These are phyloP conservation scores for Potamilus streckersoni DNA, from an alignment of 1,140 invertebrate species.

Conservation along the genomic window DNA sequence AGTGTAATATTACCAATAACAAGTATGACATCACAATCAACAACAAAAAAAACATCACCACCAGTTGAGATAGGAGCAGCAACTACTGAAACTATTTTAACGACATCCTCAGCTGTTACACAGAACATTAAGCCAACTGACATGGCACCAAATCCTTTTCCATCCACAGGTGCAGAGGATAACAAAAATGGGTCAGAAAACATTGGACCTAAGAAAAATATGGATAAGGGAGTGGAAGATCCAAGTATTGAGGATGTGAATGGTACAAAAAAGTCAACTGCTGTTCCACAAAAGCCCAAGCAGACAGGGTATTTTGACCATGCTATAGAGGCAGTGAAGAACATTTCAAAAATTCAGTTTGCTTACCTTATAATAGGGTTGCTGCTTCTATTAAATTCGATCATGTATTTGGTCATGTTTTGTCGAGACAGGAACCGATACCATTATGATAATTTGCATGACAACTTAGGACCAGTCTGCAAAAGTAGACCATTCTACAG, in stretches of 20 bases:
- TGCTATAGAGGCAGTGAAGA: constrained; percentile 37
- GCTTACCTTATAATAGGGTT: constrained; percentile 68
- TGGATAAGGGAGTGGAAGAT: too few relatives aligned
- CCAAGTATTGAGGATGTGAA: too few relatives aligned
- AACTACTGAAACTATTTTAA: constrained; percentile 19
- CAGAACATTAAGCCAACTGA: too few relatives aligned
- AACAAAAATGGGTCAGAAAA: too few relatives aligned
- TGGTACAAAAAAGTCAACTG: background rate
- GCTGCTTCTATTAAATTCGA: constrained; percentile 65
- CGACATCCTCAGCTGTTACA: too few relatives aligned
- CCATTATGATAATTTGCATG: background rate
- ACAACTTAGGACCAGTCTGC: constrained; percentile 37
- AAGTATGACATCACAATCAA: constrained; percentile 5
- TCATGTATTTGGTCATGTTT: constrained; percentile 67
- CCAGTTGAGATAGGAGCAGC: constrained; percentile 9
- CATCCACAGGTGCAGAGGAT: too few relatives aligned
- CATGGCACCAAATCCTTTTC: too few relatives aligned
- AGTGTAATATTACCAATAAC: constrained; percentile 8
- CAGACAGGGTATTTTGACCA: constrained; percentile 23
- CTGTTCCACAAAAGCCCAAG: constrained; percentile 11
- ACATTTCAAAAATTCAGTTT: constrained; percentile 69
- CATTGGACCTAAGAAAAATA: too few relatives aligned
- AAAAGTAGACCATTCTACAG: constrained; percentile 4
- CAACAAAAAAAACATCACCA: constrained; percentile 25
- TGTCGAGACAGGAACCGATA: constrained; percentile 56